These are phyloP conservation scores for Hippocampus zosterae DNA, from an alignment of 2,113 vertebrate species.

Conservation along the genomic window DNA sequence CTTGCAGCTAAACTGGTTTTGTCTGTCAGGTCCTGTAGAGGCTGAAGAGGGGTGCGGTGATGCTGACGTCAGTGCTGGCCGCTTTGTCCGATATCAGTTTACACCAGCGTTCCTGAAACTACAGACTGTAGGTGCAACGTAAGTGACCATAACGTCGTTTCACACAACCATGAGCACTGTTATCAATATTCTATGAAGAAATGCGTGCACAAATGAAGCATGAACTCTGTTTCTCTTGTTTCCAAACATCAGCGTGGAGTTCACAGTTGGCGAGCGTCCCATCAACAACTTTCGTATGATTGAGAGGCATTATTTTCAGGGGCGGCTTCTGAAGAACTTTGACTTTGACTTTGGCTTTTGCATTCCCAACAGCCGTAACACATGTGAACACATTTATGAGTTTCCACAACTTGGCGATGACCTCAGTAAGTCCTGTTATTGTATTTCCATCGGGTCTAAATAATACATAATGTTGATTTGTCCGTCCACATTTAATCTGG, in stretches of 20 bases:
- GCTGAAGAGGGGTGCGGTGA: slow-evolving; percentile 81
- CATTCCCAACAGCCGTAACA: slow-evolving; percentile 96
- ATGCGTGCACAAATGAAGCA: neutral
- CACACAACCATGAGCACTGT: neutral
- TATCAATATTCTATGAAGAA: neutral
- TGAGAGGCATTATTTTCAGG: slow-evolving; percentile 95
- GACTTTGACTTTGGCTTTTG: slow-evolving; percentile 99
- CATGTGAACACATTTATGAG: slow-evolving; percentile 97
- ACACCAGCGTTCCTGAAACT: slow-evolving; percentile 93
- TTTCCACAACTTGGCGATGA: slow-evolving; percentile 96
- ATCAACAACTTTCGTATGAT: slow-evolving; percentile 97
- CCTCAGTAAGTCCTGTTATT: slow-evolving; percentile 79
- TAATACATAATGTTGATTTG: neutral
- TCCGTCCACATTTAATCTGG: neutral
- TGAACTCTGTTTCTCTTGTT: neutral
- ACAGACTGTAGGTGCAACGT: slow-evolving; percentile 94
- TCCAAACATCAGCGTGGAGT: slow-evolving; percentile 83
- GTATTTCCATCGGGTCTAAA: neutral
- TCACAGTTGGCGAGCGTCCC: slow-evolving; percentile 92
- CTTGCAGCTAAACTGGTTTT: slow-evolving; percentile 5
- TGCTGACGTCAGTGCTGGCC: slow-evolving; percentile 81
- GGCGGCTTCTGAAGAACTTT: slow-evolving; percentile 93
- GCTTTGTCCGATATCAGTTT: slow-evolving; percentile 98
- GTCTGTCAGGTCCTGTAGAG: slow-evolving; percentile 74
- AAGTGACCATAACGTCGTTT: slow-evolving; percentile 57